phyloP scores from a whole-genome alignment of 1,140 invertebrate species.

The Meloidogyne floridensis region DNA sequence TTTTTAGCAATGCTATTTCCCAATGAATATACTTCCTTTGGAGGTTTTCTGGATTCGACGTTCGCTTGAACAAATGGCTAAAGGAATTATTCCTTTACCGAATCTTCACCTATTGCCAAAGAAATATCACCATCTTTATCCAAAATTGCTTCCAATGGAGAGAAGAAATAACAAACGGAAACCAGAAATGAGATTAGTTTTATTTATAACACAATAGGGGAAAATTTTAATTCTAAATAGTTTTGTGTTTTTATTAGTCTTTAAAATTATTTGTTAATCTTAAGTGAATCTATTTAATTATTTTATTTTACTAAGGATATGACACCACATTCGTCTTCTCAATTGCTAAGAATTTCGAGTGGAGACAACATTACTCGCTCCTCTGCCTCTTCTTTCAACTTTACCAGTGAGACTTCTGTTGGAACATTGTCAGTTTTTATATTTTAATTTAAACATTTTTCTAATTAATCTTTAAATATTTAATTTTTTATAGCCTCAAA shows the following conservation, averaged over 20 bases:
- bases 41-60: constrained; percentile 54
- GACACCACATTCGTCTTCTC: not conserved
- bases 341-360: not conserved
- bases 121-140: constrained; percentile 45
- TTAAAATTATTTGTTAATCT: no score
- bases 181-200: not conserved
- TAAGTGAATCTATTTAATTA: not conserved
- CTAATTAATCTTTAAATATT: no score
- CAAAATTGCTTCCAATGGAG: constrained; percentile 38
- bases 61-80: constrained; percentile 40
- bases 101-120: constrained; percentile 53
- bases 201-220: not conserved
- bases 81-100: constrained; percentile 46
- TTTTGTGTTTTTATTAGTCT: no score
- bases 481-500: not conserved
- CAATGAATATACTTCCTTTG: constrained; percentile 43
- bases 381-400: not conserved
- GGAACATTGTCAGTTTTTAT: not conserved
- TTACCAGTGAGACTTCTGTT: not conserved
- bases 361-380: not conserved
- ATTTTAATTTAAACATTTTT: not conserved
- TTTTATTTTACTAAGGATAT: not conserved
- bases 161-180: not conserved
- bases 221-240: no score
- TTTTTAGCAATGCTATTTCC: constrained; percentile 51